Percentiles rank a stretch among this genome's conserved stretches.
Conservation (phyloP, 2,888 invertebrate species). For the Aproaerema taeniolella region DNA sequence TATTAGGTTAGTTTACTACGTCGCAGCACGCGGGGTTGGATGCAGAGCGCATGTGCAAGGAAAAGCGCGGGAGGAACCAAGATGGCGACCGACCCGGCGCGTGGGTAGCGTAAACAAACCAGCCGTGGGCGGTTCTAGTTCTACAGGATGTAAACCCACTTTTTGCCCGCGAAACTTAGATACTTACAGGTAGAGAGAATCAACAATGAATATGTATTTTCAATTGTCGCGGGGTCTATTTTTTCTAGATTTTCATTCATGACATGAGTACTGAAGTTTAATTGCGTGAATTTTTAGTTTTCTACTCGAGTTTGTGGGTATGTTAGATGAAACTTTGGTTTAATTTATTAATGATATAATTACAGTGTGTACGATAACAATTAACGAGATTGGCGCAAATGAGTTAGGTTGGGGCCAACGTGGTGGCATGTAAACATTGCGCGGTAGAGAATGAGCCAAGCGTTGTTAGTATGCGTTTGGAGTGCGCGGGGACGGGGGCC, state of each 20-base stretch:
- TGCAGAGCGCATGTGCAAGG: slow-evolving; percentile 18
- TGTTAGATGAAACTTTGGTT: no score
- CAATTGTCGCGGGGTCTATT: no score
- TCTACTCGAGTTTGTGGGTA: no score
- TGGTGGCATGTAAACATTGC: slow-evolving; percentile 1
- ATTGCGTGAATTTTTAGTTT: no score
- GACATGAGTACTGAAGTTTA: no score
- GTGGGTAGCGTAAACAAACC: slow-evolving; percentile 6
- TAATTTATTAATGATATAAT: no score
- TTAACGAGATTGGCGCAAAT: slow-evolving; percentile 9
- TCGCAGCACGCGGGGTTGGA: background rate
- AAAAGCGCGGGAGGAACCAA: slow-evolving; percentile 16
- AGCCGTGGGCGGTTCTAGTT: background rate
- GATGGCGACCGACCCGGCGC: slow-evolving; percentile 8
- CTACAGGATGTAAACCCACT: background rate
- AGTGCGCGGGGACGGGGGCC: background rate
- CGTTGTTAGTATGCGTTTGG: no score
- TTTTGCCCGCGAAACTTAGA: background rate
- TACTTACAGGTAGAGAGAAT: no score
- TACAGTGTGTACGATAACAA: slow-evolving; percentile 5
- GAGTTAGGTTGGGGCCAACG: slow-evolving; percentile 8
- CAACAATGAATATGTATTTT: no score
- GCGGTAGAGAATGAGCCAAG: no score
- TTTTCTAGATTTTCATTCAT: no score
- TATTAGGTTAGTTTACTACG: background rate